Percentiles rank a stretch among this genome's conserved stretches.
Evolutionary conservation across 1,140 invertebrate genomes (phyloP).

Genomic region (Calliopsis andreniformis): DNA sequence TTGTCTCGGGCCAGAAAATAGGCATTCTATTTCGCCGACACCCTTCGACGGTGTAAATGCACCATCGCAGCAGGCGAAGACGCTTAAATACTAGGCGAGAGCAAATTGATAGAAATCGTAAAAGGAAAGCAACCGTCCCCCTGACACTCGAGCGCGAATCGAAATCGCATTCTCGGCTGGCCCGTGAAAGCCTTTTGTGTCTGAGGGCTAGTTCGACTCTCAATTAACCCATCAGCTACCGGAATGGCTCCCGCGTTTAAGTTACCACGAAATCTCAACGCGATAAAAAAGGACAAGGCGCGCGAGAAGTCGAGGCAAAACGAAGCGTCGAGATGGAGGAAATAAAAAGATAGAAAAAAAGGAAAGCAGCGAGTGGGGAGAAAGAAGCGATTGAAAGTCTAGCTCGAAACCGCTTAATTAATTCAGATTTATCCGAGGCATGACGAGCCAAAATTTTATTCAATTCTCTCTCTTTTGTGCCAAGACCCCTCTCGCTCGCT

Average conservation of each 20-base stretch:
- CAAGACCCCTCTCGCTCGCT: slow-evolving; percentile 57
- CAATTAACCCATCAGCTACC: slow-evolving; percentile 80
- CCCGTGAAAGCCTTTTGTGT: slow-evolving; percentile 72
- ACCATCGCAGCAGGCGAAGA: no score
- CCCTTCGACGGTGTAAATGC: slow-evolving; percentile 11
- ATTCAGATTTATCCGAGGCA: slow-evolving; percentile 80
- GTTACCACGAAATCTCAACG: slow-evolving; percentile 69
- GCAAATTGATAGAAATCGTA: slow-evolving; percentile 8
- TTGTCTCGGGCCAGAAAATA: not conserved
- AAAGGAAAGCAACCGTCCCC: not conserved
- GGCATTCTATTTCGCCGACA: not conserved
- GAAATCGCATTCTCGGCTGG: slow-evolving; percentile 67
- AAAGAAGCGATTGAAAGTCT: slow-evolving; percentile 60
- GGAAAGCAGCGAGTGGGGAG: slow-evolving; percentile 16
- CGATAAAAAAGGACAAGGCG: slow-evolving; percentile 46
- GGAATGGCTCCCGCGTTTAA: slow-evolving; percentile 75
- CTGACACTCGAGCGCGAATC: slow-evolving; percentile 61
- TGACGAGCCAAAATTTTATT: slow-evolving; percentile 78
- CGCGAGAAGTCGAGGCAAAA: slow-evolving; percentile 50
- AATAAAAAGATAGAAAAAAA: slow-evolving; percentile 14
- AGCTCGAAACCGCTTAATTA: slow-evolving; percentile 78
- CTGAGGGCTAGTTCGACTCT: slow-evolving; percentile 74
- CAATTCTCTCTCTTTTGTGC: slow-evolving; percentile 75
- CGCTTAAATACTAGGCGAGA: no score
- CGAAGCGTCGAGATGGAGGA: slow-evolving; percentile 12